Evolutionary conservation across 2,113 vertebrate genomes (phyloP).

Genomic region (Ammospiza caudacuta): DNA sequence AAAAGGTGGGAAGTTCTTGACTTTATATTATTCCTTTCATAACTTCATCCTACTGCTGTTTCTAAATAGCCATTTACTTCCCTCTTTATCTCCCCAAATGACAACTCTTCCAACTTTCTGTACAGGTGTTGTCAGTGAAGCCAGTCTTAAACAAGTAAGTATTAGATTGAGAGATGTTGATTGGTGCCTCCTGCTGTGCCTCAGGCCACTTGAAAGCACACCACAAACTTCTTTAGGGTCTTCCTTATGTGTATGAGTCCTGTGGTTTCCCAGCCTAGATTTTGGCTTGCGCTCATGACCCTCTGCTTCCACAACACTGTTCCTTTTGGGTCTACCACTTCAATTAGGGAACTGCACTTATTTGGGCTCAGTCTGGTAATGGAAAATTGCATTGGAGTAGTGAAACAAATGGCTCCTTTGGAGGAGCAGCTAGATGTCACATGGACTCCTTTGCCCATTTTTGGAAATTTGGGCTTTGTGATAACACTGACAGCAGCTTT

Average conservation of each 20-base stretch:
- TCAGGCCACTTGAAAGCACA: background rate
- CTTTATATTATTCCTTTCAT: background rate
- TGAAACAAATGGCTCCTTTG: background rate
- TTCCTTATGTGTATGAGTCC: background rate
- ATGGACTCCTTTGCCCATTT: background rate
- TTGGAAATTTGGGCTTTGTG: background rate
- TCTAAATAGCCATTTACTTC: background rate
- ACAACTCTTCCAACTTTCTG: constrained; percentile 41
- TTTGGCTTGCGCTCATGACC: background rate
- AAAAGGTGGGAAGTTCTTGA: background rate
- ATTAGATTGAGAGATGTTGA: background rate
- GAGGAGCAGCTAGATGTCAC: background rate
- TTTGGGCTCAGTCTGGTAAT: background rate
- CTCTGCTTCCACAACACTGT: background rate
- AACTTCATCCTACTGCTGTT: background rate
- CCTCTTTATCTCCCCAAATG: background rate
- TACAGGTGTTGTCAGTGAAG: constrained; percentile 68
- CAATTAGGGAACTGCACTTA: background rate
- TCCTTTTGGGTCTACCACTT: background rate
- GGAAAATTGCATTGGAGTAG: background rate
- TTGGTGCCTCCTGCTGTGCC: background rate
- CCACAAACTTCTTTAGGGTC: background rate
- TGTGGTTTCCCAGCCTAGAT: background rate
- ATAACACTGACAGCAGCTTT: background rate
- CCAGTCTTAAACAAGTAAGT: constrained; percentile 79